phyloP scores from a whole-genome alignment of 2,797 vertebrate species.

The Chromobotia macracanthus region DNA sequence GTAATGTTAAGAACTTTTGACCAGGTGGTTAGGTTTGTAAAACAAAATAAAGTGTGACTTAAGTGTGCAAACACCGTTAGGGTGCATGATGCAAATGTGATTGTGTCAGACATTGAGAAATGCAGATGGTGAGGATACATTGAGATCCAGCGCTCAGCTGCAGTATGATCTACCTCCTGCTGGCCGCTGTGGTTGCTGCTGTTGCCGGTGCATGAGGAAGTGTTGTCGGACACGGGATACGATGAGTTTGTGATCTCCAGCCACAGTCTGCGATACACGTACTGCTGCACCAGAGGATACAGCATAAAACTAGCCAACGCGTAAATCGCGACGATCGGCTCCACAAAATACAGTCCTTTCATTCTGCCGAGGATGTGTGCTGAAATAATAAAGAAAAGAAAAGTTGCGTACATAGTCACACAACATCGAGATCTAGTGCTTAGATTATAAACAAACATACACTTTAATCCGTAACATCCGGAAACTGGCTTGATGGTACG shows the following conservation, averaged over 20 bases:
- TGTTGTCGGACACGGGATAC: conserved; percentile 71
- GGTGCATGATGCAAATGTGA: too few species aligned
- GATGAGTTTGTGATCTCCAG: conserved; percentile 81
- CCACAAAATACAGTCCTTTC: conserved; percentile 83
- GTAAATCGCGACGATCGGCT: conserved; percentile 87
- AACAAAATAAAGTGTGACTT: too few species aligned
- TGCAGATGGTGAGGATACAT: too few species aligned
- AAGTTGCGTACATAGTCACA: not conserved
- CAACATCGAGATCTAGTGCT: too few species aligned
- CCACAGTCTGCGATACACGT: conserved; percentile 89
- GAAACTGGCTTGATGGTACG: not conserved
- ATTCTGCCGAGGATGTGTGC: conserved; percentile 67
- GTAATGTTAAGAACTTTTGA: too few species aligned
- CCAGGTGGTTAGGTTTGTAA: too few species aligned
- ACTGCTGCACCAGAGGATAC: conserved; percentile 84
- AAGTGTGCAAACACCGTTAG: too few species aligned
- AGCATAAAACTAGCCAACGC: conserved; percentile 79
- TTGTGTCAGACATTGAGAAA: too few species aligned
- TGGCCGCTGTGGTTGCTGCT: conserved; percentile 66
- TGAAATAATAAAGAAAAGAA: not conserved
- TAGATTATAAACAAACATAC: too few species aligned
- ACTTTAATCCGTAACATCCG: not conserved
- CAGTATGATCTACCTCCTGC: conserved; percentile 64
- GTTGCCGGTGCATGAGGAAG: conserved; percentile 72
- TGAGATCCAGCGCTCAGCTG: too few species aligned